Conservation (phyloP, 1,140 invertebrate genomes). For the Dinoponera quadriceps region DNA sequence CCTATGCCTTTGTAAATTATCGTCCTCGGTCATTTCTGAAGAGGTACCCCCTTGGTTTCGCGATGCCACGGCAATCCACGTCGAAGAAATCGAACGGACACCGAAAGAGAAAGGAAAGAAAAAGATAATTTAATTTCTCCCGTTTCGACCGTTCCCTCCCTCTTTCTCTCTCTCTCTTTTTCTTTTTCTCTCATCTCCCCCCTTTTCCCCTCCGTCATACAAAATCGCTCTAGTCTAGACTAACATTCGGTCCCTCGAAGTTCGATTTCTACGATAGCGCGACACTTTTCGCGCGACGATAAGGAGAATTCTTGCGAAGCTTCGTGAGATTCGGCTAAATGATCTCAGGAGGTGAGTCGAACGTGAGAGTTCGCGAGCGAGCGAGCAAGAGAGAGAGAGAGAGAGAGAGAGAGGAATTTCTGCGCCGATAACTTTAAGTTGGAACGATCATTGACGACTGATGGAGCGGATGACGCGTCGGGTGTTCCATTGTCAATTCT, state of each 20-base stretch:
- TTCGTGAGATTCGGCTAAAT: conserved; percentile 31
- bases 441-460: conserved; percentile 56
- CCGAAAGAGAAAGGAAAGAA: too few relatives aligned
- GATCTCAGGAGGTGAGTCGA: conserved; percentile 42
- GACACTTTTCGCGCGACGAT: neutral
- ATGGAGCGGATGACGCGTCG: conserved; percentile 19
- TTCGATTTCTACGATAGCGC: conserved; percentile 56
- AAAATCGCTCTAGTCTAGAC: conserved; percentile 35
- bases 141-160: neutral
- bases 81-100: conserved; percentile 51
- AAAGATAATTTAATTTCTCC: conserved; percentile 12
- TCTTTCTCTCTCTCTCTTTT: neutral
- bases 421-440: conserved; percentile 45
- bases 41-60: conserved; percentile 28
- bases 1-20: conserved; percentile 75
- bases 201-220: neutral
- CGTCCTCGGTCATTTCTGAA: conserved; percentile 65
- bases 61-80: conserved; percentile 27
- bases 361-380: conserved; percentile 23
- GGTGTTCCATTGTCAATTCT: conserved; percentile 26
- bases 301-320: conserved; percentile 32
- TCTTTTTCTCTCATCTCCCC: neutral
- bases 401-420: conserved; percentile 35
- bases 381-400: too few relatives aligned
- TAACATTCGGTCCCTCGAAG: conserved; percentile 10